A percentile compares a stretch with the other conserved stretches of the same genome.
phyloP scores from a whole-genome alignment of 2,888 invertebrate species.

The Andrena chrysosceles region DNA sequence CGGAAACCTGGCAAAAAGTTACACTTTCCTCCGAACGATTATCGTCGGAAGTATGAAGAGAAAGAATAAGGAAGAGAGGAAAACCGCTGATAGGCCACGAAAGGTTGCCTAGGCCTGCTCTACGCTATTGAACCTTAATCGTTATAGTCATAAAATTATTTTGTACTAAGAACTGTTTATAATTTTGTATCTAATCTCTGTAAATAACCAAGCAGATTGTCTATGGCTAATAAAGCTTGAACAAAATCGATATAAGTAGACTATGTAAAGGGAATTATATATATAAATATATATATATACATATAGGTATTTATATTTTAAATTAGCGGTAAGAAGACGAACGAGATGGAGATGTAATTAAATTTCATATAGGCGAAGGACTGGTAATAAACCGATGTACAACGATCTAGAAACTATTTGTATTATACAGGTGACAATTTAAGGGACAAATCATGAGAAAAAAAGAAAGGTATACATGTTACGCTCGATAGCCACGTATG shows the following conservation, averaged over 20 bases:
- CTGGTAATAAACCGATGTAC: conserved; percentile 81
- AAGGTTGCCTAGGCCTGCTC: conserved; percentile 68
- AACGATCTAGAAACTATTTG: conserved; percentile 82
- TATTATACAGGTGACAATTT: conserved; percentile 77
- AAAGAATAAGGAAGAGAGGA: conserved; percentile 1
- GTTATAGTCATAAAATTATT: conserved; percentile 82
- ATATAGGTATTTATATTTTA: conserved; percentile 75
- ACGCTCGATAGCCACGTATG: conserved; percentile 75
- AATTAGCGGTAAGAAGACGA: conserved; percentile 70
- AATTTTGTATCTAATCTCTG: conserved; percentile 83
- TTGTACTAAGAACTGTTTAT: conserved; percentile 82
- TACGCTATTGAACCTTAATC: conserved; percentile 80
- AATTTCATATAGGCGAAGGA: conserved; percentile 71
- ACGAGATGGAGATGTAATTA: conserved; percentile 73
- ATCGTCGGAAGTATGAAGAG: neutral
- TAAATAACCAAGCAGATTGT: conserved; percentile 79
- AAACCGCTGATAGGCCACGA: conserved; percentile 45
- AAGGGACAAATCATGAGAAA: conserved; percentile 75
- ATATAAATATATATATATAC: conserved; percentile 52
- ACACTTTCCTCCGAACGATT: conserved; percentile 31
- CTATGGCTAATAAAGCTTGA: conserved; percentile 72
- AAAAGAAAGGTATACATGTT: conserved; percentile 72
- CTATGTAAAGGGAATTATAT: conserved; percentile 61
- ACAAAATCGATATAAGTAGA: conserved; percentile 70
- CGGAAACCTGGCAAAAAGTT: conserved; percentile 4